Base-by-base conservation (phyloP, 2,113 vertebrate genomes). In the Erinaceus europaeus region DNA sequence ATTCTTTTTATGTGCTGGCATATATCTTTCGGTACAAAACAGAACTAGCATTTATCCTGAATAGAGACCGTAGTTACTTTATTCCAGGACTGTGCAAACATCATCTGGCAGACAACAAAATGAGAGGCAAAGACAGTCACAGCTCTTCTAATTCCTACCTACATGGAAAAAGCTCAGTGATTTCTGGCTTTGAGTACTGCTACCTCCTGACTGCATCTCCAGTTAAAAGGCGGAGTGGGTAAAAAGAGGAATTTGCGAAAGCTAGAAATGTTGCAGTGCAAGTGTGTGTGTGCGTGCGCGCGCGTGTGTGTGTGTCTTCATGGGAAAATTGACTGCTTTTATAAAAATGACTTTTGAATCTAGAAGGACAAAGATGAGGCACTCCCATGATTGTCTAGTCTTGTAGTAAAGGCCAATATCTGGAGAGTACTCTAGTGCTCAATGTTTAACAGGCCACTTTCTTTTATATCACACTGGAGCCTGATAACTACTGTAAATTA, bases 11-110 rank as follows among this genome's bases (percentile, higher is more conserved):
- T 44, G 79, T 55, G 64, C 71, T 64, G 89, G 82, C 90, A 79
- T 89, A 72, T 74, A 91, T 87, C 91, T 90, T 88, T 76, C 2
- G 1, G 65, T 50, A 50, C 62, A 80, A 79, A 94, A 90, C 69
- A 85, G 82, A 94, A 88, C 90, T 79, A 93, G 92, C 91, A 94
- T 89, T 95, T 94, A 91, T 71, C 78, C 86, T 82, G 85, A 94
- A 88, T 73, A 67, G 85, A 84, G 78, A 80, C 67, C 85, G 57
- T 44, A 82, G 85, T 72, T 44, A 52, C 74, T 83, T 84, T 69
- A 21, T 40, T 55, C 65, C 23, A 68, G 85, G 59, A 9, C 84
- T n/a, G 50, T 74, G 86, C 87, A 92, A 84, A 90, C 86, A 78
- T 50, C 11, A 6, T 59, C 79, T 20, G 0, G 67, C 78, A 84